These are phyloP conservation scores for Eupithecia abbreviata DNA, from an alignment of 2,888 invertebrate species.

Conservation along the genomic window DNA sequence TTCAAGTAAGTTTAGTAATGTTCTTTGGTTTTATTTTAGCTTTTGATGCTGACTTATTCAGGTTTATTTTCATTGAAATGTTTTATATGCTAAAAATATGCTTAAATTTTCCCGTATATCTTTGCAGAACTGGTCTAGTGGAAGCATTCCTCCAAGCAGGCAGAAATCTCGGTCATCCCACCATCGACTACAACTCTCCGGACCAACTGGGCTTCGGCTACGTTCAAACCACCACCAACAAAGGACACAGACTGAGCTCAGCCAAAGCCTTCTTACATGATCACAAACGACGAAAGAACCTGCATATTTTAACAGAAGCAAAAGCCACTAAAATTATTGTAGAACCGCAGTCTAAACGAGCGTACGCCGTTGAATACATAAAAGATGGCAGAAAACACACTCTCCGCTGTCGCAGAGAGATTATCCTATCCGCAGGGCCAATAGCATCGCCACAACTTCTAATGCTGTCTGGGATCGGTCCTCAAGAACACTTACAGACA, in stretches of 20 bases:
- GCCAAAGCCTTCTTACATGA: constrained; percentile 87
- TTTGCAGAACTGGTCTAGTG: constrained; percentile 78
- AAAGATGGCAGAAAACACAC: constrained; percentile 78
- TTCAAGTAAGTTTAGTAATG: constrained; percentile 69
- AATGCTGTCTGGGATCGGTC: constrained; percentile 92
- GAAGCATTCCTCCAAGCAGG: constrained; percentile 85
- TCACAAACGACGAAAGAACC: constrained; percentile 85
- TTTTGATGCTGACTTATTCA: not conserved
- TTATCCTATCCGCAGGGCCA: constrained; percentile 93
- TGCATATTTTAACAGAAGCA: constrained; percentile 78
- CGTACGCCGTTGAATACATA: constrained; percentile 87
- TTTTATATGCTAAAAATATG: not conserved
- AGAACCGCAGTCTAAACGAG: constrained; percentile 84
- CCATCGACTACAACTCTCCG: constrained; percentile 85
- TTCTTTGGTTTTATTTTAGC: not conserved
- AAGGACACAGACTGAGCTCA: constrained; percentile 87
- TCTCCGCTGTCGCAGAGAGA: constrained; percentile 89
- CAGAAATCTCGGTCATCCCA: constrained; percentile 80
- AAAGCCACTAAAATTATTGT: constrained; percentile 72
- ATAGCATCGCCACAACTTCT: constrained; percentile 95
- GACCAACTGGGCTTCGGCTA: constrained; percentile 85
- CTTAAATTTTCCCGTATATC: not conserved
- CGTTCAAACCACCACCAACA: constrained; percentile 78
- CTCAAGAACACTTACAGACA: constrained; percentile 81
- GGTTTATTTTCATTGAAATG: not conserved